Base-by-base conservation (phyloP, 2,888 invertebrate genomes). In the Ganaspis brasiliensis region DNA sequence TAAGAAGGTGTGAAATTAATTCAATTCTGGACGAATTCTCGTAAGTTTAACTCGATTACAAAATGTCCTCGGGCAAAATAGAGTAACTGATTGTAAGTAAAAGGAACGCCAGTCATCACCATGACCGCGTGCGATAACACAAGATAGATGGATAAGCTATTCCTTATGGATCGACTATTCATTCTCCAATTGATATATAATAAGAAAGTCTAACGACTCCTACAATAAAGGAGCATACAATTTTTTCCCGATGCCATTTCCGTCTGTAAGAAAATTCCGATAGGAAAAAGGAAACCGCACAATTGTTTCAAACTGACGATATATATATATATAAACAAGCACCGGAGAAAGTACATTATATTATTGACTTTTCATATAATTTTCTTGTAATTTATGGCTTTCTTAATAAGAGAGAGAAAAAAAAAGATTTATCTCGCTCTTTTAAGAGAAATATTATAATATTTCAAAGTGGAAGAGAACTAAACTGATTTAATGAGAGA, bases 31-130 rank as follows among this genome's bases (percentile, higher is more conserved):
- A n/a, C n/a, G n/a, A n/a, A n/a, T n/a, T n/a, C n/a, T n/a, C n/a
- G n/a, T n/a, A n/a, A n/a, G n/a, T n/a, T n/a, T n/a, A n/a, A n/a
- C n/a, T 84, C 84, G 82, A 81, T 74, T 75, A 72, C 63, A 70
- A 61, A 31, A 73, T 81, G 75, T 85, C 80, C 61, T 45, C 45
- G 63, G 80, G 85, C 84, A 21, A 61, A 76, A 75, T 56, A 75
- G 75, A 76, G 73, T 74, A 80, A 75, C 77, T 73, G 49, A 49
- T 52, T 52, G 19, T 52, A 72, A 78, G 79, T 79, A 82, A 83
- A 81, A 80, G 80, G 81, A 80, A 78, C 79, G 75, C 55, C 55
- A 78, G 37, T 63, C 61, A 79, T 79, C 73, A 75, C 72, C 55
- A 73, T 78, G 79, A 80, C 79, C 79, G 78, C 77, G 74, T 76